Evolutionary conservation across 2,113 vertebrate species (phyloP), one percentile per base, ranked within the genome.

Genomic region (Phoenicopterus ruber): DNA sequence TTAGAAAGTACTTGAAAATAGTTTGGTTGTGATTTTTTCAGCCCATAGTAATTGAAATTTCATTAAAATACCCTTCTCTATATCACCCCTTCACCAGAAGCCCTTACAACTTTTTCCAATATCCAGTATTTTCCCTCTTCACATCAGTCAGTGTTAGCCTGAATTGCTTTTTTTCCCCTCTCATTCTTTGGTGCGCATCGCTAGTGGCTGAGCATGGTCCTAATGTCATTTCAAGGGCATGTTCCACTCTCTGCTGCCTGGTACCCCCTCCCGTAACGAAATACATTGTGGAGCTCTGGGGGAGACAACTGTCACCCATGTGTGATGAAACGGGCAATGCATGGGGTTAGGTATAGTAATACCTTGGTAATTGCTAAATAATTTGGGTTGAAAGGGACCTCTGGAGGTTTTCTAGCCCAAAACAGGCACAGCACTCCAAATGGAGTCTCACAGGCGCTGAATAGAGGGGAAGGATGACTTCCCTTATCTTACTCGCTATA

Each of bases 271-370:
- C 24, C 1, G 1, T 36, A 61, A 29, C 10, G 19, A 81, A 88
- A 79, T 14, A 26, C 0, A 0, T 10, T 17, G 47, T 57, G 42
- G 22, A 71, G 74, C 12, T n/a, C 11, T 1, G 1, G 28, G 4
- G 17, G 28, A 49, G 16, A 21, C 12, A 19, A 2, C 24, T 58
- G 47, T 12, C 38, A 11, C 1, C 2, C 44, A 5, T 52, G 49
- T n/a, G 29, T 72, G 63, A 63, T 34, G 28, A 31, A 84, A 11
- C 0, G 1, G 40, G 22, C 14, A 15, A 18, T 11, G 8, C 5
- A 6, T 3, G 17, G 6, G 19, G 14, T 65, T 22, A 52, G 16
- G 13, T 19, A 19, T 10, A 21, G 44, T 1, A 36, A 32, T 8
- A 28, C 32, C 32, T 65, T 49, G 28, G 49, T 31, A 78, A 82